phyloP scores from a whole-genome alignment of 30 jellyfish, hydroid and myxozoan genomes.

The Morbakka virulenta region DNA sequence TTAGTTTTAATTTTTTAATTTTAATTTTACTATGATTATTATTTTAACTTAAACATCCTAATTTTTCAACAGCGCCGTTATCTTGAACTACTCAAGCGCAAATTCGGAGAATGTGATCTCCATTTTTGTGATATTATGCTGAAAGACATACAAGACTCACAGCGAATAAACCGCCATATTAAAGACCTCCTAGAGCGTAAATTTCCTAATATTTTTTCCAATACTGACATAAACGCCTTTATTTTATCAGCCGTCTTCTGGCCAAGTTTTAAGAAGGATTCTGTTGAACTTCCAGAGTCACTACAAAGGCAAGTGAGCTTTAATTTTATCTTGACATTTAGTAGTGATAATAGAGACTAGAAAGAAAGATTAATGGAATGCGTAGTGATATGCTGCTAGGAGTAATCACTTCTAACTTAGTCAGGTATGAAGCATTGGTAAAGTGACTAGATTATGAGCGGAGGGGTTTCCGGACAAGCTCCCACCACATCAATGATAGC shows the following conservation, averaged over 20 bases:
- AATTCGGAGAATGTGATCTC: conserved; percentile 91
- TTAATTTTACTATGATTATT: too few species aligned
- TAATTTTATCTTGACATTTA: neutral
- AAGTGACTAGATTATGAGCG: too few species aligned
- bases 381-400: too few species aligned
- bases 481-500: too few species aligned
- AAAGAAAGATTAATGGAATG: too few species aligned
- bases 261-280: conserved; percentile 87
- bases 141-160: conserved; percentile 95
- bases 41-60: too few species aligned
- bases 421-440: too few species aligned
- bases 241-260: conserved; percentile 83
- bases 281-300: conserved; percentile 57
- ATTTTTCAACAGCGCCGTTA: conserved; percentile 85
- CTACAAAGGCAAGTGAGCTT: conserved; percentile 48
- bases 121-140: conserved; percentile 95
- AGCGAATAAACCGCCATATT: conserved; percentile 88
- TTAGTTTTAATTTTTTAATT: too few species aligned
- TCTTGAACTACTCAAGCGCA: conserved; percentile 83
- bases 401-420: too few species aligned
- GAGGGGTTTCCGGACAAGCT: too few species aligned
- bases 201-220: neutral
- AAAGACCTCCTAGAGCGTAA: conserved; percentile 55
- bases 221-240: conserved; percentile 76
- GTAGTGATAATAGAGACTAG: too few species aligned